These are phyloP conservation scores for Hepsetus odoe DNA, from an alignment of 2,113 vertebrate species.

Conservation along the genomic window DNA sequence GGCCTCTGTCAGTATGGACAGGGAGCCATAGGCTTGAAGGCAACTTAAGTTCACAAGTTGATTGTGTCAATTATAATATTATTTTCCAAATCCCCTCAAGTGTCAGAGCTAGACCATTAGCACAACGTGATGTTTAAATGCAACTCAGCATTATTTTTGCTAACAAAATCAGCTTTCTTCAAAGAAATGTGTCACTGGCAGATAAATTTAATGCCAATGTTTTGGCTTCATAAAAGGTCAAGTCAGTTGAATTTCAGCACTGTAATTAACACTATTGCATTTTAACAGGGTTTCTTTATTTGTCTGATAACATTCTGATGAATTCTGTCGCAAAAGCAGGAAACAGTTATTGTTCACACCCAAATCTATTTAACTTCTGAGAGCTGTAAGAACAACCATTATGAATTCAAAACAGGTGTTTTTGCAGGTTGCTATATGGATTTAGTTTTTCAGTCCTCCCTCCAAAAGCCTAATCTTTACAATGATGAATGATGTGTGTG, in stretches of 20 bases:
- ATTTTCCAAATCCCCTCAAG: slow-evolving; percentile 41
- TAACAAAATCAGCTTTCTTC: slow-evolving; percentile 32
- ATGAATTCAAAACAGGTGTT: too few relatives aligned
- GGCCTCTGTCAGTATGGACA: slow-evolving; percentile 25
- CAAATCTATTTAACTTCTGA: too few relatives aligned
- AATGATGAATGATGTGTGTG: too few relatives aligned
- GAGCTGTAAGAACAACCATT: too few relatives aligned
- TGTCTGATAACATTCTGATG: too few relatives aligned
- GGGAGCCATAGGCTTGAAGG: slow-evolving; percentile 39
- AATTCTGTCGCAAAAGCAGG: too few relatives aligned
- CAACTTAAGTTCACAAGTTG: slow-evolving; percentile 41
- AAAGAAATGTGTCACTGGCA: background rate
- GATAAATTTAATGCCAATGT: slow-evolving; percentile 8
- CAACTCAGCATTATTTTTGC: slow-evolving; percentile 35
- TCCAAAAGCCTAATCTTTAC: too few relatives aligned
- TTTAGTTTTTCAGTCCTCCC: too few relatives aligned
- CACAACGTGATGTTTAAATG: slow-evolving; percentile 37
- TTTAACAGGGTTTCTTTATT: too few relatives aligned
- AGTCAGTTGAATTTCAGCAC: slow-evolving; percentile 7
- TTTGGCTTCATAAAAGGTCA: slow-evolving; percentile 10
- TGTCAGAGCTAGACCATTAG: slow-evolving; percentile 41
- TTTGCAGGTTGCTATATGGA: too few relatives aligned
- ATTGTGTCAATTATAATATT: slow-evolving; percentile 50
- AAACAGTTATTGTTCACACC: too few relatives aligned
- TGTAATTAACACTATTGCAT: too few relatives aligned